Conservation (phyloP, 2,113 vertebrate species). For the Pionites leucogaster region DNA sequence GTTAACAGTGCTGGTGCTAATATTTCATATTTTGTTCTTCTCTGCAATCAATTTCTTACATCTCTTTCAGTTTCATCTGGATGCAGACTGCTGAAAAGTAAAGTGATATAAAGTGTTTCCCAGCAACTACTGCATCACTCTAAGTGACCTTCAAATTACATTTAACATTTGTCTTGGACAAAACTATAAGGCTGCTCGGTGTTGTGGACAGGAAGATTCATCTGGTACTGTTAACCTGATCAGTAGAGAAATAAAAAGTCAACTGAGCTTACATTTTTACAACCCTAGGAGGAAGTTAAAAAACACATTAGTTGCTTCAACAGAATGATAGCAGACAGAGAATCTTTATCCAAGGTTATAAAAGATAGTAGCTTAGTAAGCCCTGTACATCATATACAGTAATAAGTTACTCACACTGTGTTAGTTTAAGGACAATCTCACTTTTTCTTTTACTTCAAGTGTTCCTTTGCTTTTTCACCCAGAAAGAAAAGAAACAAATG, state of each 20-base stretch:
- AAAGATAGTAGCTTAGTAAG: neutral
- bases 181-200: conserved; percentile 22
- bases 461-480: neutral
- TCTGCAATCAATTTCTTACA: conserved; percentile 46
- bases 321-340: conserved; percentile 22
- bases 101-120: conserved; percentile 61
- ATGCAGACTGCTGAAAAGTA: conserved; percentile 34
- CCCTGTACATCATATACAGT: neutral
- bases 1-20: neutral
- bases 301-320: conserved; percentile 42
- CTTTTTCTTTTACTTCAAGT: neutral
- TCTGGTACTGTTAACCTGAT: conserved; percentile 54
- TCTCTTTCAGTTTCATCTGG: conserved; percentile 28
- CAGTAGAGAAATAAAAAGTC: conserved; percentile 59
- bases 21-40: conserved; percentile 14
- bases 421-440: neutral
- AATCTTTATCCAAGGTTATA: conserved; percentile 1
- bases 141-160: conserved; percentile 64
- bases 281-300: conserved; percentile 35
- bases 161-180: conserved; percentile 52
- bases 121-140: conserved; percentile 51
- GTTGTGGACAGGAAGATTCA: conserved; percentile 50
- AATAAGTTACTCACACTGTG: neutral
- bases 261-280: conserved; percentile 46
- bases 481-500: neutral